Evolutionary conservation across 2,113 vertebrate genomes (phyloP).

Genomic region (Hyperopisus bebe): DNA sequence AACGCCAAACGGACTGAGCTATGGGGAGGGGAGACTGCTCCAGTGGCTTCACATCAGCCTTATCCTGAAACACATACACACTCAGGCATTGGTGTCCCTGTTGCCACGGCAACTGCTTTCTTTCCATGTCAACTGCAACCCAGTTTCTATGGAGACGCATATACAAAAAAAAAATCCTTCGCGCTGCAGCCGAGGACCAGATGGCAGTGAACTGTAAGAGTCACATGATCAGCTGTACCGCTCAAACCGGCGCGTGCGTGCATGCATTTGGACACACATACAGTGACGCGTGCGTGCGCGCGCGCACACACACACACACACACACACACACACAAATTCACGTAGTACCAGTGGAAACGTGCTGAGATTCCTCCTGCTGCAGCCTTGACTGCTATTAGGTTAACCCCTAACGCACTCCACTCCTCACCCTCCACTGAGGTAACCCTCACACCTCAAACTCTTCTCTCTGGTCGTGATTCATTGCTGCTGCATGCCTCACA

Average conservation of each 20-base stretch:
- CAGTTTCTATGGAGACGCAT: slow-evolving; percentile 73
- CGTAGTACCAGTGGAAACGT: background rate
- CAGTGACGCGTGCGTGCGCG: background rate
- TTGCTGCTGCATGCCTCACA: background rate
- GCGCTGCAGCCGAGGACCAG: slow-evolving; percentile 72
- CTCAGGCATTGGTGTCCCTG: slow-evolving; percentile 75
- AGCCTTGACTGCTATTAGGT: slow-evolving; percentile 12
- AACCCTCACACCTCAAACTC: background rate
- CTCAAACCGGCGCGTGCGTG: slow-evolving; percentile 25
- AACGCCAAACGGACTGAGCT: background rate
- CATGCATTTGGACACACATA: background rate
- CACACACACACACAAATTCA: background rate
- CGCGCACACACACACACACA: slow-evolving; percentile 12
- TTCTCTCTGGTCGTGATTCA: background rate
- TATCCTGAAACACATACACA: slow-evolving; percentile 30
- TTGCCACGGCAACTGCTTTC: slow-evolving; percentile 81
- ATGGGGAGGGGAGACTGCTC: background rate
- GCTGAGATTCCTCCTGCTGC: background rate
- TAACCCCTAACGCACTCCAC: slow-evolving; percentile 24
- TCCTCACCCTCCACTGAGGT: slow-evolving; percentile 32
- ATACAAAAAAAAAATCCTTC: slow-evolving; percentile 76
- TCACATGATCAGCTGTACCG: slow-evolving; percentile 52
- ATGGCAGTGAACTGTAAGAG: slow-evolving; percentile 67
- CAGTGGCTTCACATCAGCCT: slow-evolving; percentile 32
- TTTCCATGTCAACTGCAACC: slow-evolving; percentile 82